A percentile compares a stretch with the other conserved stretches of the same genome.
These are phyloP conservation scores for Anguilla pacifica DNA, from an alignment of 2,797 vertebrate species.

Conservation along the genomic window DNA sequence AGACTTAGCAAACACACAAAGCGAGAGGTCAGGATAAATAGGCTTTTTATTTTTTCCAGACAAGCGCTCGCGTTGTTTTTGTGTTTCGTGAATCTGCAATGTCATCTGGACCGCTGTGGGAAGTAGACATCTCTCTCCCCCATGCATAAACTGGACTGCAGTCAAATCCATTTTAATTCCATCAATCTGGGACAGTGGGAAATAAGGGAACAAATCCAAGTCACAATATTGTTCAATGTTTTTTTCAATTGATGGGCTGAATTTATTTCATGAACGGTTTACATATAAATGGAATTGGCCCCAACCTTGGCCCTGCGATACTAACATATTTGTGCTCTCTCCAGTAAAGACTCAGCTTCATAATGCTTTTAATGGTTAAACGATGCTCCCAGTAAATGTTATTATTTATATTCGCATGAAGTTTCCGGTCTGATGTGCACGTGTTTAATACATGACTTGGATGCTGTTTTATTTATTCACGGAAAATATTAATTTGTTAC, in stretches of 20 bases:
- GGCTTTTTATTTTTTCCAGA: not conserved
- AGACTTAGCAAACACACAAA: conserved; percentile 23
- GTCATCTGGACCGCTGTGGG: too few relatives aligned
- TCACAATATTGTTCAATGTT: not conserved
- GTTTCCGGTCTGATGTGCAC: conserved; percentile 64
- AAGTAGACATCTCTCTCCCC: too few relatives aligned
- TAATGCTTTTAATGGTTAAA: conserved; percentile 81
- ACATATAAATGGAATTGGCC: too few relatives aligned
- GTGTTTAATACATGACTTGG: too few relatives aligned
- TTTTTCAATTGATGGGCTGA: too few relatives aligned
- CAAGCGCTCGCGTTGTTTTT: too few relatives aligned
- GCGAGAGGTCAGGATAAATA: not conserved
- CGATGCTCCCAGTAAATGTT: conserved; percentile 89
- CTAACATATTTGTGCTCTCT: not conserved
- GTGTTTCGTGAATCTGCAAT: too few relatives aligned
- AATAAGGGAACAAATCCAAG: not conserved
- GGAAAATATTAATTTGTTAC: too few relatives aligned
- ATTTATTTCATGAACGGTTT: too few relatives aligned
- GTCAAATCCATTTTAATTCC: not conserved
- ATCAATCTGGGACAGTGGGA: not conserved
- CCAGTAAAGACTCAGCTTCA: conserved; percentile 63
- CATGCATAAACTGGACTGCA: too few relatives aligned
- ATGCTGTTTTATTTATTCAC: too few relatives aligned
- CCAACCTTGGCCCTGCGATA: too few relatives aligned
- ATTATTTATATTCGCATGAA: conserved; percentile 86